Evolutionary conservation across 1,140 invertebrate species (phyloP).

Genomic region (Magallana ariakensis): DNA sequence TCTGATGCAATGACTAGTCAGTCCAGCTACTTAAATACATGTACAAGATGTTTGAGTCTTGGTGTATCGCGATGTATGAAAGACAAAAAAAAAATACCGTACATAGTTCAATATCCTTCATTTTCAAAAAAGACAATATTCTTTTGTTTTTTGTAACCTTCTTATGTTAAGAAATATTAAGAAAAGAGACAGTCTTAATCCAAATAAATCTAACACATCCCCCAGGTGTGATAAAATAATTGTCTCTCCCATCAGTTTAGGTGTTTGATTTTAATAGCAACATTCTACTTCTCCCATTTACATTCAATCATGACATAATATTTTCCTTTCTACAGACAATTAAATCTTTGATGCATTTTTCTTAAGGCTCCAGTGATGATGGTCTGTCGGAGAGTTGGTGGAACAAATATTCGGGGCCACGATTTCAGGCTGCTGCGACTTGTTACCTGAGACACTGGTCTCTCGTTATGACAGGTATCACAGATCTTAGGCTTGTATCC

Average conservation of each 20-base stretch:
- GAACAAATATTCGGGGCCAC: background rate
- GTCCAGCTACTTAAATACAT: no score
- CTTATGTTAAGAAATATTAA: no score
- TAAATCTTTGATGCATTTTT: background rate
- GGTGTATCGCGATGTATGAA: no score
- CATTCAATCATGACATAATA: background rate
- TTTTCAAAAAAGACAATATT: no score
- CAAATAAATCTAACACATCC: background rate
- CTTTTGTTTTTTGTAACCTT: no score
- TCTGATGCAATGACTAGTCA: no score
- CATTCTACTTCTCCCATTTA: background rate
- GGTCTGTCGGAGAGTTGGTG: background rate
- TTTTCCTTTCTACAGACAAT: background rate
- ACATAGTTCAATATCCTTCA: no score
- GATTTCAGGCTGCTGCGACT: no score
- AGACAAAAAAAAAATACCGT: no score
- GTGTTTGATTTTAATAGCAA: background rate
- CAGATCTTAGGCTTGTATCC: background rate
- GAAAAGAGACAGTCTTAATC: no score
- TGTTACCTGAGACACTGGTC: background rate
- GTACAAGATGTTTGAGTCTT: no score
- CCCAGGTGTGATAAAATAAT: background rate
- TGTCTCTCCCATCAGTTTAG: background rate
- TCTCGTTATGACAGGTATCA: conserved; percentile 10
- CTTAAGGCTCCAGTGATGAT: background rate